A percentile compares a stretch with the other conserved stretches of the same genome.
phyloP scores from a whole-genome alignment of 2,888 invertebrate genomes.

The Lasioglossum villosulum region DNA sequence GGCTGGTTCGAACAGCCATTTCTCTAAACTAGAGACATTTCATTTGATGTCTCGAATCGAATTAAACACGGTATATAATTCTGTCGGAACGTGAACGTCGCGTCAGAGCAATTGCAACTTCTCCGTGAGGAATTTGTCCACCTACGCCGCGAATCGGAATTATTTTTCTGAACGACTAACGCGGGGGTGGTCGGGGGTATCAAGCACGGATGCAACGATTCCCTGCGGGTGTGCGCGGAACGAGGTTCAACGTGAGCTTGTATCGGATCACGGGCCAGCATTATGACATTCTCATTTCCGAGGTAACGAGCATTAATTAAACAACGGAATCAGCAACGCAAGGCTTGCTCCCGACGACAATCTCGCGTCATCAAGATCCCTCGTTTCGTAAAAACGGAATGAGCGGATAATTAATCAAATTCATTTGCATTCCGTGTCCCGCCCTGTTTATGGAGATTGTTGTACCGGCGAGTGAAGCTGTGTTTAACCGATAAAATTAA shows the following conservation, averaged over 20 bases:
- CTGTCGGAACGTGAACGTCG: not conserved
- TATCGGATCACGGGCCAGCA: constrained; percentile 26
- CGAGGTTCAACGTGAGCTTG: constrained; percentile 3
- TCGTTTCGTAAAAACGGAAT: not conserved
- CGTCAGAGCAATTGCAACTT: not conserved
- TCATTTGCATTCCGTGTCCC: not conserved
- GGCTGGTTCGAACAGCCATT: not conserved
- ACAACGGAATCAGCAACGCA: constrained; percentile 24
- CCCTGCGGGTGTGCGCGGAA: constrained; percentile 2
- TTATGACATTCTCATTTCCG: constrained; percentile 43
- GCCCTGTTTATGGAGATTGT: not conserved
- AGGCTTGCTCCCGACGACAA: not conserved
- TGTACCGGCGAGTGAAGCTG: not conserved
- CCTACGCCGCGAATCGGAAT: not conserved
- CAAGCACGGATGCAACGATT: constrained; percentile 14
- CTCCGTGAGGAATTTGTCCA: not conserved
- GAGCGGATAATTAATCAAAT: not conserved
- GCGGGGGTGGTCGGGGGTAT: not conserved
- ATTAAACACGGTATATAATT: not conserved
- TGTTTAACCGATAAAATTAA: too few relatives aligned
- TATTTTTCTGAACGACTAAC: not conserved
- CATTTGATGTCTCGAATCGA: not conserved
- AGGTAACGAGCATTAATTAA: constrained; percentile 60
- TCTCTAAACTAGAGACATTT: not conserved
- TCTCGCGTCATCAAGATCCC: not conserved